A percentile compares a stretch with the other conserved stretches of the same genome.
phyloP scores from a whole-genome alignment of 2,888 invertebrate species.

The Coelinius sp. region DNA sequence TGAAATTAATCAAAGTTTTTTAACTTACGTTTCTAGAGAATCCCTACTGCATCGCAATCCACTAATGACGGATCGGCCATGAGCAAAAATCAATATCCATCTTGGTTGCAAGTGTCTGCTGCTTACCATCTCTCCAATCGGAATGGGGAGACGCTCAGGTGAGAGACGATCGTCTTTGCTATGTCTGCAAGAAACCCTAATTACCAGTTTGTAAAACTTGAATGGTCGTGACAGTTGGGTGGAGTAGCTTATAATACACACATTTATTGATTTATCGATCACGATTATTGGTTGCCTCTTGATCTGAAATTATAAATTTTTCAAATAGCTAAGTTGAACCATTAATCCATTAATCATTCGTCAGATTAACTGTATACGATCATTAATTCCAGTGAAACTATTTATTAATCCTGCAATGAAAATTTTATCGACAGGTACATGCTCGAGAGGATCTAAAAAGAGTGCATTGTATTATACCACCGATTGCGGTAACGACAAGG shows the following conservation, averaged over 20 bases:
- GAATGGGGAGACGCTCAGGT: slow-evolving; percentile 69
- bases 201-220: slow-evolving; percentile 41
- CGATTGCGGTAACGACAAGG: slow-evolving; percentile 66
- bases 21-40: background rate
- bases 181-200: background rate
- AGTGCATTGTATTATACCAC: slow-evolving; percentile 65
- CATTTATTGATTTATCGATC: slow-evolving; percentile 51
- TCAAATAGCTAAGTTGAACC: background rate
- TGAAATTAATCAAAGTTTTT: background rate
- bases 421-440: slow-evolving; percentile 42
- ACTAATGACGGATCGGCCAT: slow-evolving; percentile 44
- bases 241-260: slow-evolving; percentile 21
- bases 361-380: background rate
- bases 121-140: slow-evolving; percentile 62
- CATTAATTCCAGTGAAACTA: background rate
- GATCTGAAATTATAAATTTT: slow-evolving; percentile 2
- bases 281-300: slow-evolving; percentile 52
- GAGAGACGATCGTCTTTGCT: slow-evolving; percentile 41
- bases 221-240: slow-evolving; percentile 52
- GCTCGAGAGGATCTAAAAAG: slow-evolving; percentile 66
- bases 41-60: background rate
- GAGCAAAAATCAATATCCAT: slow-evolving; percentile 56
- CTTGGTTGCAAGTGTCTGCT: slow-evolving; percentile 55
- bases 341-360: background rate
- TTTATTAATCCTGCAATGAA: background rate